Conservation (phyloP, 37 sponge, comb jelly and placozoan species). For the Dysidea cf. avara region DNA sequence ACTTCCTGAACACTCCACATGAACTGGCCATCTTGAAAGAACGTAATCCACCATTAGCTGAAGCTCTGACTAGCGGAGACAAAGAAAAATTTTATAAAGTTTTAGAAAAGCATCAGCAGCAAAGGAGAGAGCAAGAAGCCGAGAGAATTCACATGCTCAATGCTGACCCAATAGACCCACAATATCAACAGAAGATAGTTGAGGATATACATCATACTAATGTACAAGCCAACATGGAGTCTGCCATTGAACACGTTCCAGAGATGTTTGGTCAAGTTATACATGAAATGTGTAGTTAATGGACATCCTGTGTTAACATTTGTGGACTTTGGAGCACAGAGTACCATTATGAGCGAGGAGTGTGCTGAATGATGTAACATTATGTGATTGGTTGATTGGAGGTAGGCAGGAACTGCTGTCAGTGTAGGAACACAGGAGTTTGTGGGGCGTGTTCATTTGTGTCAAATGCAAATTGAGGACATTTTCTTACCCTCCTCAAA, state of each 20-base stretch:
- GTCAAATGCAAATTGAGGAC: constrained; percentile 82
- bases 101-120: constrained; percentile 9
- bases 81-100: constrained; percentile 36
- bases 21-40: no score
- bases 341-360: constrained; percentile 75
- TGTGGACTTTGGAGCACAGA: constrained; percentile 93
- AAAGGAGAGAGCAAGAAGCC: constrained; percentile 30
- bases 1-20: no score
- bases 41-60: no score
- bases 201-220: constrained; percentile 75
- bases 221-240: constrained; percentile 75
- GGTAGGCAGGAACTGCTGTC: constrained; percentile 73
- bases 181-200: constrained; percentile 80
- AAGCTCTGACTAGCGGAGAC: constrained; percentile 61
- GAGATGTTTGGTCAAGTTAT: constrained; percentile 94
- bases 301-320: constrained; percentile 80
- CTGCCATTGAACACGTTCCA: constrained; percentile 88
- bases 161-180: no score
- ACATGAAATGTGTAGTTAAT: constrained; percentile 82
- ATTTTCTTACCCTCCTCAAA: constrained; percentile 86
- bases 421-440: constrained; percentile 93
- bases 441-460: constrained; percentile 87
- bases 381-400: constrained; percentile 82
- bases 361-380: constrained; percentile 89
- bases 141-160: constrained; percentile 61